Conservation (phyloP, 2,888 invertebrate genomes). For the Cartodere bifasciata region DNA sequence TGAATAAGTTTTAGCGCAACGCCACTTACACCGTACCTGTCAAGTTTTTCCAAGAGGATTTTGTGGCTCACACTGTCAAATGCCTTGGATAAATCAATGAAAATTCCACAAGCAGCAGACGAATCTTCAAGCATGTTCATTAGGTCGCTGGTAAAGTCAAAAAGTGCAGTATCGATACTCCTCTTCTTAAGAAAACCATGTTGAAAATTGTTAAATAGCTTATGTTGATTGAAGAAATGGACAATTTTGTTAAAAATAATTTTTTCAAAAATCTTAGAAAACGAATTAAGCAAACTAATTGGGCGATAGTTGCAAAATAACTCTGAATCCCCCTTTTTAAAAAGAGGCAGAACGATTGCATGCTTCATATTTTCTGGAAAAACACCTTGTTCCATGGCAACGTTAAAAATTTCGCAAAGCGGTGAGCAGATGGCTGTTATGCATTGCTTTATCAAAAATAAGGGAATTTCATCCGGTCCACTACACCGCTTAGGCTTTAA, state of each 20-base stretch:
- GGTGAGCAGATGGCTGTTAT: neutral
- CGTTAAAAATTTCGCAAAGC: neutral
- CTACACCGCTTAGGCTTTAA: too few relatives aligned
- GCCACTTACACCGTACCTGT: neutral
- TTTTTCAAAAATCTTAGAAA: neutral
- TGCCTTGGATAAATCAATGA: constrained; percentile 4
- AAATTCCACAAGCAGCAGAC: neutral
- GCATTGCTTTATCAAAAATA: neutral
- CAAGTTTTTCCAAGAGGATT: constrained; percentile 1
- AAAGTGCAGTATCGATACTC: constrained; percentile 1
- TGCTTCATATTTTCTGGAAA: neutral
- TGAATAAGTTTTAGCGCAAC: too few relatives aligned
- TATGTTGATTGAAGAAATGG: neutral
- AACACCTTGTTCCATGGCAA: neutral
- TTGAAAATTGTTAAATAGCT: neutral
- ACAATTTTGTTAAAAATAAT: neutral
- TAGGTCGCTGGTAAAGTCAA: constrained; percentile 2
- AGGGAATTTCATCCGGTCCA: too few relatives aligned
- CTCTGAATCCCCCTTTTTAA: neutral
- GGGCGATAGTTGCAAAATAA: neutral
- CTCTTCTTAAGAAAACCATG: constrained; percentile 3
- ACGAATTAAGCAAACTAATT: neutral
- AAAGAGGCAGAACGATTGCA: neutral
- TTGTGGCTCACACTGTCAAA: constrained; percentile 2
- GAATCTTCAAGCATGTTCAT: neutral